A percentile compares a stretch with the other conserved stretches of the same genome.
phyloP scores from a whole-genome alignment of 2,888 invertebrate genomes.

The Epicampocera succincta region DNA sequence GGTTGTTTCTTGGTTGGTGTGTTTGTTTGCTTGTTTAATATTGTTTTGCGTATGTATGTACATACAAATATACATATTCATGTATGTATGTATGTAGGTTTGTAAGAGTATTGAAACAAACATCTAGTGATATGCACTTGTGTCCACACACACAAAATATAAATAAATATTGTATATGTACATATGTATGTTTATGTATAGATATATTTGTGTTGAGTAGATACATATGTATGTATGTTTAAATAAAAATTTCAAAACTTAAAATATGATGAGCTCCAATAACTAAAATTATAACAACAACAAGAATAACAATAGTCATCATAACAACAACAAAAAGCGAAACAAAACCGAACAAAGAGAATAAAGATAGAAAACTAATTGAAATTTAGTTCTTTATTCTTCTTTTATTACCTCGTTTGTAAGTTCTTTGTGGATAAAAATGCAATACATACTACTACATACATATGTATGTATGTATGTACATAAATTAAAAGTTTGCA shows the following conservation, averaged over 20 bases:
- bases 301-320: too few relatives aligned
- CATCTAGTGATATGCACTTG: too few relatives aligned
- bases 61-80: not conserved
- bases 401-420: too few relatives aligned
- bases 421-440: too few relatives aligned
- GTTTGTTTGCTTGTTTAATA: conserved; percentile 20
- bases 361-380: not conserved
- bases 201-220: conserved; percentile 10
- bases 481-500: too few relatives aligned
- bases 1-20: conserved; percentile 35
- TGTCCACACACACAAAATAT: too few relatives aligned
- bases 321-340: conserved; percentile 1
- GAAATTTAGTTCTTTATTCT: not conserved
- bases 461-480: too few relatives aligned
- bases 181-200: not conserved
- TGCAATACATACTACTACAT: too few relatives aligned
- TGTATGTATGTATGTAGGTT: conserved; percentile 4
- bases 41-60: conserved; percentile 3
- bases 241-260: conserved; percentile 20
- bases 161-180: conserved; percentile 9
- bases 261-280: conserved; percentile 38
- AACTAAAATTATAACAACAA: conserved; percentile 17
- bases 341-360: not conserved
- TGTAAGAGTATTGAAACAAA: too few relatives aligned
- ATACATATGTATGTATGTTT: conserved; percentile 10